Base-by-base conservation (phyloP, 2,888 invertebrate genomes). In the Phasia obesa region DNA sequence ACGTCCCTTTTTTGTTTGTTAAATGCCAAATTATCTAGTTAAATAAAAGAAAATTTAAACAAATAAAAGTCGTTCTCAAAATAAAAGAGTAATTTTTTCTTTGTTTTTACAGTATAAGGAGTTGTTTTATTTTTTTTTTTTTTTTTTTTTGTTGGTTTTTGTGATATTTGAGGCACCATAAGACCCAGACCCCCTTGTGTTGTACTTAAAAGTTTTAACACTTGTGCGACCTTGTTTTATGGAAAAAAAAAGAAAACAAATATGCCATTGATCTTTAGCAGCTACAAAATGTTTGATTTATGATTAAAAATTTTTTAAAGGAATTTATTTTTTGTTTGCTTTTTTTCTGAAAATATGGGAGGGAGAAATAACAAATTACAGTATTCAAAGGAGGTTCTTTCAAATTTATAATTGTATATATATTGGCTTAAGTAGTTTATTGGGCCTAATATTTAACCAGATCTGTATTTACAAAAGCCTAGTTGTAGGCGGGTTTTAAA, bases 191-290 rank as follows among this genome's bases (percentile, higher is more conserved):
- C 44, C 60, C 60, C 49, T 38, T 42, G 13, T 19, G 23, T 57
- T 27, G 11, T 35, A 35, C 62, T 44, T 35, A 19, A 21, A 57
- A 42, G 47, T 51, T 62, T 23, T 57, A 13, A 23, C 42, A 53
- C 77, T 64, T 70, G 17, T 69, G 38, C 55, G 38, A 67, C 47
- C 65, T 65, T 75, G 53, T 75, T 65, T 67, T 27, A n/a, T 38
- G 0, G n/a, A 7, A 27, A 25, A 27, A 4, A 38, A 11, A 35
- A 47, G 2, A 53, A 65, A 42, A 78, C 81, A 84, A 84, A 84
- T 84, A 85, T 81, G 81, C 80, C 84, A 85, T 84, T 84, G 85
- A 85, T 85, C 84, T 84, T 84, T 77, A 53, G 17, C 31, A 38
- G 44, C 25, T 21, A 55, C 31, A 67, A 42, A 38, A 77, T 67